These are phyloP conservation scores for Sepiola atlantica DNA, from an alignment of 2,888 invertebrate species.

Conservation along the genomic window DNA sequence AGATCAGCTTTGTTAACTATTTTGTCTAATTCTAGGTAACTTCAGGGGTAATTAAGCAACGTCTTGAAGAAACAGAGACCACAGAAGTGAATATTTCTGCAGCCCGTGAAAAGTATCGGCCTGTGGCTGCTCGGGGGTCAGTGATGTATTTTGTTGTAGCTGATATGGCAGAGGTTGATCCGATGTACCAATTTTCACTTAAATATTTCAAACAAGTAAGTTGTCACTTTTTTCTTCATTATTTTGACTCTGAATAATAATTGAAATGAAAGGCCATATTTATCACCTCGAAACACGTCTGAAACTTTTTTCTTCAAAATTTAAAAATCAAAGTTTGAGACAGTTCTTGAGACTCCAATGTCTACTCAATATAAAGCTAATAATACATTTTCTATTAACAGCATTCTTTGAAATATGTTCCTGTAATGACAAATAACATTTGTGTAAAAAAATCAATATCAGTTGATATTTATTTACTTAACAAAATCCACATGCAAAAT, in stretches of 20 bases:
- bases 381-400: too few species aligned
- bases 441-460: too few species aligned
- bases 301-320: too few species aligned
- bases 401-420: too few species aligned
- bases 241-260: too few species aligned
- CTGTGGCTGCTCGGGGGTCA: constrained; percentile 75
- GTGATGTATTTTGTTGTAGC: constrained; percentile 76
- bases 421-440: too few species aligned
- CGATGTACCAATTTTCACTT: constrained; percentile 76
- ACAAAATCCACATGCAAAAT: too few species aligned
- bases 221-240: not conserved
- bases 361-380: not conserved
- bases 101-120: constrained; percentile 75
- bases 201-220: constrained; percentile 76
- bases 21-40: constrained; percentile 67
- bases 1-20: not conserved
- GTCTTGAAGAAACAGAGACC: constrained; percentile 74
- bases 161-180: constrained; percentile 74
- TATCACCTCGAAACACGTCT: too few species aligned
- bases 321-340: too few species aligned
- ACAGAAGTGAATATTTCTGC: constrained; percentile 74
- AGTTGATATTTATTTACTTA: too few species aligned
- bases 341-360: too few species aligned
- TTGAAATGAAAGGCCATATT: too few species aligned
- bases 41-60: constrained; percentile 73